Conservation (phyloP, 2,113 vertebrate species). For the Festucalex cinctus region DNA sequence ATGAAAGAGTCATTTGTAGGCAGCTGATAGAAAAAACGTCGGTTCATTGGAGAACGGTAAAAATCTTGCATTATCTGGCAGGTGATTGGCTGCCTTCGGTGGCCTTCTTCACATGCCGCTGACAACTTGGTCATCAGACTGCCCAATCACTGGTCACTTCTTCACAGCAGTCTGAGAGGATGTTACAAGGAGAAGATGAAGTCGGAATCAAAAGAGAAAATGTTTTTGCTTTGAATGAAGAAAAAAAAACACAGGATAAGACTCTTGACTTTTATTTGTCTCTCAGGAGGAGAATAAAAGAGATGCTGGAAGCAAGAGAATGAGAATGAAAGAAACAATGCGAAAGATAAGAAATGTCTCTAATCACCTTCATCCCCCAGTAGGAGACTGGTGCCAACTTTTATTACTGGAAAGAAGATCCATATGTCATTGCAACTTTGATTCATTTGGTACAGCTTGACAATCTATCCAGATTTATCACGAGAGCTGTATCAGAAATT, state of each 20-base stretch:
- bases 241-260: conserved; percentile 14
- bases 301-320: background rate
- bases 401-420: background rate
- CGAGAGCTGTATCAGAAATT: too few relatives aligned
- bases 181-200: conserved; percentile 59
- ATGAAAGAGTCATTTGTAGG: conserved; percentile 28
- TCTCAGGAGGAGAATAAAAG: conserved; percentile 5
- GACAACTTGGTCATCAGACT: conserved; percentile 10
- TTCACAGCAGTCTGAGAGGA: conserved; percentile 65
- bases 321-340: background rate
- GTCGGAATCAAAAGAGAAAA: conserved; percentile 64
- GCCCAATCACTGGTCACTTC: conserved; percentile 60
- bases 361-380: background rate
- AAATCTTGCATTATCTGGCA: conserved; percentile 14
- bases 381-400: background rate
- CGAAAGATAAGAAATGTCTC: background rate
- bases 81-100: conserved; percentile 3
- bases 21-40: background rate
- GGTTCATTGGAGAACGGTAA: background rate
- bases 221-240: conserved; percentile 23
- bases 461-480: too few relatives aligned
- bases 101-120: conserved; percentile 28
- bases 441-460: too few relatives aligned
- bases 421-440: too few relatives aligned
- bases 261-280: conserved; percentile 23